Percentiles rank a stretch among this genome's conserved stretches.
Evolutionary conservation across 2,888 invertebrate genomes (phyloP).

Genomic region (Lepidonotus clava): DNA sequence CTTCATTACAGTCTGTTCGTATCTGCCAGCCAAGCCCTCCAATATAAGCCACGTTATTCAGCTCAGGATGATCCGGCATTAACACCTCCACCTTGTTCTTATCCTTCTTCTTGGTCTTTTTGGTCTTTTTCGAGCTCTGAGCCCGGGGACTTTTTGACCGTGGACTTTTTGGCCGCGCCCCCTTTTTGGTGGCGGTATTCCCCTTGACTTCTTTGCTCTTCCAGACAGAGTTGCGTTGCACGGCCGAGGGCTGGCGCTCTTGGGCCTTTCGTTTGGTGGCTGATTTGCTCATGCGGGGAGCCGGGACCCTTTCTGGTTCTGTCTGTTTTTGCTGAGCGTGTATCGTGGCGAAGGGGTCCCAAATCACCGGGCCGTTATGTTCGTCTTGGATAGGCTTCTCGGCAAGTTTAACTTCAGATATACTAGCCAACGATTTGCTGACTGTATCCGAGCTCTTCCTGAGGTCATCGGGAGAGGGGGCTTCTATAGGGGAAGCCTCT

Average conservation of each 20-base stretch:
- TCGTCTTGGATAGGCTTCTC: conserved; percentile 36
- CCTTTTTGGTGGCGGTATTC: not conserved
- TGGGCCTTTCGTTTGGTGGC: conserved; percentile 20
- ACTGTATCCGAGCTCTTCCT: not conserved
- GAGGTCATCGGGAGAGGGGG: not conserved
- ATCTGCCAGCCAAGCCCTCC: conserved; percentile 77
- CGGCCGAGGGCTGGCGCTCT: not conserved
- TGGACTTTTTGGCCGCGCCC: not conserved
- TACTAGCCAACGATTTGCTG: not conserved
- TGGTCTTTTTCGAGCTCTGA: not conserved
- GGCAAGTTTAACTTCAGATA: conserved; percentile 12
- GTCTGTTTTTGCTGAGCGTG: not conserved
- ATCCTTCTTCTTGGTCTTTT: conserved; percentile 50
- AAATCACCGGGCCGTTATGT: conserved; percentile 61
- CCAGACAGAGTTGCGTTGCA: not conserved
- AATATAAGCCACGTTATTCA: conserved; percentile 67
- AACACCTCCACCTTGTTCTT: conserved; percentile 17
- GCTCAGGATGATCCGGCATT: conserved; percentile 41
- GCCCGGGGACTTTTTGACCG: conserved; percentile 70
- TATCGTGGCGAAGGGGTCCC: conserved; percentile 62
- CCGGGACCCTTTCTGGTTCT: not conserved
- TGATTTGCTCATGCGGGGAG: not conserved
- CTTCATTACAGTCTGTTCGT: conserved; percentile 71
- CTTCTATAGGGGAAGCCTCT: not conserved
- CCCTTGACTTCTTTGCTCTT: conserved; percentile 37